Percentiles rank a stretch among this genome's conserved stretches.
Conservation (phyloP, 2,113 vertebrate genomes). For the Callochromis pleurospilus region DNA sequence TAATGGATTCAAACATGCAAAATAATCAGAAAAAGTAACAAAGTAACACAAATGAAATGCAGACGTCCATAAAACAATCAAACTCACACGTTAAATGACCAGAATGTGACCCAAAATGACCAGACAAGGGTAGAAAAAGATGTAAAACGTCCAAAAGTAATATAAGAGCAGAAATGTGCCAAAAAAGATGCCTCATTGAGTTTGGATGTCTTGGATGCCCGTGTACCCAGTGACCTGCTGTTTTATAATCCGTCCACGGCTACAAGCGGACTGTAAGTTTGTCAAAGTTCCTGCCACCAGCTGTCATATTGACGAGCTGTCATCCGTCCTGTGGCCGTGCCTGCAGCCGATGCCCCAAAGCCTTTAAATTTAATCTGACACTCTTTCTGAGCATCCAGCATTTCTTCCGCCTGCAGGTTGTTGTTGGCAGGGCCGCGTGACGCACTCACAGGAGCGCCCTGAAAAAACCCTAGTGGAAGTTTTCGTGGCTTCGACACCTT, state of each 20-base stretch:
- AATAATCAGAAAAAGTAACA: neutral
- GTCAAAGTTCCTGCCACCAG: neutral
- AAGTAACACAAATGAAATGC: neutral
- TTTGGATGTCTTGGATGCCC: neutral
- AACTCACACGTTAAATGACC: neutral
- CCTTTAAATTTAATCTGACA: neutral
- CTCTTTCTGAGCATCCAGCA: neutral
- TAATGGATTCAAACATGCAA: neutral
- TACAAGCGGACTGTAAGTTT: neutral
- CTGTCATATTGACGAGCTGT: neutral
- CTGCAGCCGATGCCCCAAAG: neutral
- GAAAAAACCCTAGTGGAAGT: neutral
- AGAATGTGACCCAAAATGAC: neutral
- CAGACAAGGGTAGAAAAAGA: neutral
- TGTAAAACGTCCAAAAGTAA: neutral
- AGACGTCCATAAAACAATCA: neutral
- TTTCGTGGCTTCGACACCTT: neutral
- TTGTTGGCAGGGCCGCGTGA: neutral
- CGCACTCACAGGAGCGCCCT: neutral
- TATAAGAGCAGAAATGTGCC: neutral
- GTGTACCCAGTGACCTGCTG: neutral
- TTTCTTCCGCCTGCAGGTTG: neutral
- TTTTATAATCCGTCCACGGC: neutral
- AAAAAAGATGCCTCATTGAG: neutral
- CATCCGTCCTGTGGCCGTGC: neutral